Conservation (phyloP, 1,140 invertebrate species). For the Rhysida immarginata region DNA sequence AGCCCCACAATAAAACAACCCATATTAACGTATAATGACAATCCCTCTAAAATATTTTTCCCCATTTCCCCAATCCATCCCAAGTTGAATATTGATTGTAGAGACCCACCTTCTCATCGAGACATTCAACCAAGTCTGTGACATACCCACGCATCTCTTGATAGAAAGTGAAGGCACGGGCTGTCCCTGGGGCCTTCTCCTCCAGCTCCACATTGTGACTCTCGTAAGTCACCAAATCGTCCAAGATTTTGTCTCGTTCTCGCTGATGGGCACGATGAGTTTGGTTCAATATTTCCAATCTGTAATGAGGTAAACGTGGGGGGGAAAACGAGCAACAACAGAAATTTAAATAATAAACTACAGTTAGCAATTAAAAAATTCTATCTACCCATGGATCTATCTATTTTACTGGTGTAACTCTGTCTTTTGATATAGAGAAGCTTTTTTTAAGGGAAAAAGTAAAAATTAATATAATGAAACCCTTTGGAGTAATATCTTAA, state of each 20-base stretch:
- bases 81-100: conserved; percentile 2
- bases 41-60: too few species aligned
- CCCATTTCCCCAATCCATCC: not conserved
- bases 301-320: too few species aligned
- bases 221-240: conserved; percentile 44
- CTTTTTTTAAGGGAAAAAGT: too few species aligned
- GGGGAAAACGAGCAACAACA: too few species aligned
- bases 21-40: conserved; percentile 8
- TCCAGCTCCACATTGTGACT: conserved; percentile 43
- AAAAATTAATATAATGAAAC: too few species aligned
- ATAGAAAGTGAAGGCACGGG: conserved; percentile 72
- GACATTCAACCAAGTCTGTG: conserved; percentile 89
- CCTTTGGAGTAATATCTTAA: too few species aligned
- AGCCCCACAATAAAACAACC: conserved; percentile 5
- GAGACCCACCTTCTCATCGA: conserved; percentile 66
- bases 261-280: conserved; percentile 39
- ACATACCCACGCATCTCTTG: conserved; percentile 91
- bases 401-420: too few species aligned
- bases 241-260: conserved; percentile 33
- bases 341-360: too few species aligned
- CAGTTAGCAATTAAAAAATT: too few species aligned
- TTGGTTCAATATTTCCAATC: conserved; percentile 40
- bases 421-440: too few species aligned
- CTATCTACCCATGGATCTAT: too few species aligned
- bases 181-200: conserved; percentile 47